These are phyloP conservation scores for Camarhynchus parvulus DNA, from an alignment of 2,113 vertebrate species.

Conservation along the genomic window DNA sequence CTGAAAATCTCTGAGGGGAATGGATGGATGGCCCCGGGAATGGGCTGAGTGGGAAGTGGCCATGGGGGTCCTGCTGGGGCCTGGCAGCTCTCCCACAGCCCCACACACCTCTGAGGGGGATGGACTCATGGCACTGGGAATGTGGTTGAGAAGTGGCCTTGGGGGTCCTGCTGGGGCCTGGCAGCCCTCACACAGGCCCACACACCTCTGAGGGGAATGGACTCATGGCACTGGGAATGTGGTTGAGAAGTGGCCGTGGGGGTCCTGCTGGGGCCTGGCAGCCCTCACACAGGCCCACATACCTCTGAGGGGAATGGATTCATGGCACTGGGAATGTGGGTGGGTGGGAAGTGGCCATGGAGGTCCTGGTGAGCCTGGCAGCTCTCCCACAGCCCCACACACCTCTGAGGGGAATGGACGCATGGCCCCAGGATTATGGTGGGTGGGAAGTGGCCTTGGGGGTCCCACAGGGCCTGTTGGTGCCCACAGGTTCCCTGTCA, in stretches of 20 bases:
- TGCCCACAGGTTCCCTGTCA: background rate
- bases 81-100: background rate
- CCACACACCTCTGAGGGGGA: fast-evolving
- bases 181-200: fast-evolving
- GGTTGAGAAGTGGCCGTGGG: background rate
- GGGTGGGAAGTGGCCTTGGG: fast-evolving
- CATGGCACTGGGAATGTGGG: fast-evolving
- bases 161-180: background rate
- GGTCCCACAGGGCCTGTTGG: background rate
- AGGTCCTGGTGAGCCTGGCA: background rate
- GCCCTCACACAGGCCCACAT: background rate
- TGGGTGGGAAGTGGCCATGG: background rate
- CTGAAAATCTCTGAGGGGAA: fast-evolving
- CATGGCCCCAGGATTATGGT: fast-evolving
- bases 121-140: fast-evolving
- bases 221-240: too few relatives aligned
- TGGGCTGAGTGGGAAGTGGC: background rate
- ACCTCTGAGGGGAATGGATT: background rate
- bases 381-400: fast-evolving
- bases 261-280: background rate
- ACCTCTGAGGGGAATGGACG: background rate
- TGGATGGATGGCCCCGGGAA: fast-evolving
- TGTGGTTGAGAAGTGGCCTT: fast-evolving
- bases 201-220: background rate
- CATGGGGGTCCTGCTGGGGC: background rate